Evolutionary conservation across 1,140 invertebrate genomes (phyloP), one percentile per base, ranked within the genome.

Genomic region (Drosophila truncata): DNA sequence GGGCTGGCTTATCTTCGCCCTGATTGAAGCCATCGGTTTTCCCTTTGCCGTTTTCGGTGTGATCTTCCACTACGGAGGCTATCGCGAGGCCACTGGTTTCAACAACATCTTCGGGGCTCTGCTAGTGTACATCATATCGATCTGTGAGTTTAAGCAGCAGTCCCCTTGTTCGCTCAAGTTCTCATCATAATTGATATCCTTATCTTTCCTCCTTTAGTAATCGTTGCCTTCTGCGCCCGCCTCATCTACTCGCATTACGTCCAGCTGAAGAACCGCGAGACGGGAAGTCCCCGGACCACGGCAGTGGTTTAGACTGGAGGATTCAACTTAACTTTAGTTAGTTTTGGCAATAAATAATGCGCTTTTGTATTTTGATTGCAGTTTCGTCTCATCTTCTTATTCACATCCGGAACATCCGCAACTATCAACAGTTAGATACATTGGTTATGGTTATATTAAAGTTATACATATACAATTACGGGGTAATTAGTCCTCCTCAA

Each of bases 351-450:
- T 85, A 70, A 76, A 55, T n/a, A 82, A 41, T 25, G 13, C 55
- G 31, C 23, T 65, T 39, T 60, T 37, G 50, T 71, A 42, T 64
- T 52, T 66, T 42, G 54, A 79, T 70, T 87, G 61, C 74, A 82
- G 65, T 73, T 80, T 67, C 25, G 35, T 66, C 62, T 82, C 41
- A n/a, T 37, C 33, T 23, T 54, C 14, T 71, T 75, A 78, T 82
- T 84, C 76, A 80, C 80, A 58, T 63, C 62, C 66, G 77, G 59
- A 47, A 74, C 80, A 52, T 49, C 46, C 46, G 73, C 77, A 85
- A 76, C 78, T 86, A 85, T 88, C 78, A 88, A 88, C 84, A 88
- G 65, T 90, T 84, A 83, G 80, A 90, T 79, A 78, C 66, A 78
- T 49, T 50, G 65, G 41, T 70, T 67, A 76, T 76, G 82, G 25